phyloP scores from a whole-genome alignment of 2,888 invertebrate genomes.

The Eurytoma adleriae region DNA sequence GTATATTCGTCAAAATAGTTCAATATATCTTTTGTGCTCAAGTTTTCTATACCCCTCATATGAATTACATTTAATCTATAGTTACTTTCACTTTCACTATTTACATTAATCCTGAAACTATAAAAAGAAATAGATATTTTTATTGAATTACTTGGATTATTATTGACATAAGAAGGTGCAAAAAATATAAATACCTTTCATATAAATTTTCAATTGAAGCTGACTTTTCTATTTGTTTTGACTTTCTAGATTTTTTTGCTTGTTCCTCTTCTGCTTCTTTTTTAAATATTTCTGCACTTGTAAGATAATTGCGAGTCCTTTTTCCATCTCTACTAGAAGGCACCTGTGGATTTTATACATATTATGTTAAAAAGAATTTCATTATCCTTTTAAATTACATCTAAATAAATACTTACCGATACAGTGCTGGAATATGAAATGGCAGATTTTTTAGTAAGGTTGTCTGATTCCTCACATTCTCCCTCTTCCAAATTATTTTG shows the following conservation, averaged over 20 bases:
- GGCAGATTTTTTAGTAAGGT: no score
- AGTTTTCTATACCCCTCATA: slow-evolving; percentile 85
- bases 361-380: no score
- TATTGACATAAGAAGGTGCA: slow-evolving; percentile 48
- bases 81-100: slow-evolving; percentile 79
- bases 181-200: slow-evolving; percentile 70
- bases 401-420: no score
- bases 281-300: slow-evolving; percentile 78
- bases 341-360: no score
- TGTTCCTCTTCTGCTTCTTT: slow-evolving; percentile 78
- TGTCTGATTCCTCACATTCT: no score
- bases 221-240: slow-evolving; percentile 3
- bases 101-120: slow-evolving; percentile 79
- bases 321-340: slow-evolving; percentile 64
- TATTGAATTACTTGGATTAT: slow-evolving; percentile 61
- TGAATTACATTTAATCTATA: slow-evolving; percentile 86
- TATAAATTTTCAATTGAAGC: slow-evolving; percentile 73
- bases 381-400: no score
- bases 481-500: no score
- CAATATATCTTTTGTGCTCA: slow-evolving; percentile 88
- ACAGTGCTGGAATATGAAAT: no score
- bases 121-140: slow-evolving; percentile 54
- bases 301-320: slow-evolving; percentile 74
- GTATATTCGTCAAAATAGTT: slow-evolving; percentile 87
- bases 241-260: slow-evolving; percentile 78